A percentile compares a stretch with the other conserved stretches of the same genome.
phyloP scores from a whole-genome alignment of 1,140 invertebrate genomes.

The Drosophila sp. region DNA sequence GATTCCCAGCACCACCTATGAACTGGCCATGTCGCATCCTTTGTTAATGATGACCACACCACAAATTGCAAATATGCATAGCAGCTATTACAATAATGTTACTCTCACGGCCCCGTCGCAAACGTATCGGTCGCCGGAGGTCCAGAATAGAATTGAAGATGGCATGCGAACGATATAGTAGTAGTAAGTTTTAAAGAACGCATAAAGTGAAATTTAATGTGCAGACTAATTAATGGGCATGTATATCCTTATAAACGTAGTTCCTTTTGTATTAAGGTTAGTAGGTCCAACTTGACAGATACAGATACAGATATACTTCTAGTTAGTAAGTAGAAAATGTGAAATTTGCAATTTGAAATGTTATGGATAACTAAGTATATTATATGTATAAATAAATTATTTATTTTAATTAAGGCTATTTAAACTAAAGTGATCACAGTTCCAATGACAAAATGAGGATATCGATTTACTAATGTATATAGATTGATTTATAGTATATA shows the following conservation, averaged over 20 bases:
- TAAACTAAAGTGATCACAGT: not conserved
- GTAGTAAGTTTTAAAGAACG: not conserved
- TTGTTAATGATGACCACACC: slow-evolving; percentile 71
- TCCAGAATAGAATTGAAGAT: slow-evolving; percentile 71
- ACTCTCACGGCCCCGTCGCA: slow-evolving; percentile 63
- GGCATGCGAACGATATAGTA: slow-evolving; percentile 72
- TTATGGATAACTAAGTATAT: slow-evolving; percentile 33
- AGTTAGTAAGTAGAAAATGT: slow-evolving; percentile 47
- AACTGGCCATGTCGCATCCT: slow-evolving; percentile 69
- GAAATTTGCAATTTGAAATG: slow-evolving; percentile 40
- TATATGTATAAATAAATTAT: slow-evolving; percentile 50
- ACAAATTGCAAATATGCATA: slow-evolving; percentile 56
- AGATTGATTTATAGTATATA: not conserved
- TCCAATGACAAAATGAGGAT: slow-evolving; percentile 4
- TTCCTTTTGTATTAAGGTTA: slow-evolving; percentile 70
- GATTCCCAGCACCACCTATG: slow-evolving; percentile 54
- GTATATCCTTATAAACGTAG: slow-evolving; percentile 62
- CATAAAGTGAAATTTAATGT: slow-evolving; percentile 20
- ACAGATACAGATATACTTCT: slow-evolving; percentile 30
- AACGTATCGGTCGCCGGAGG: slow-evolving; percentile 60
- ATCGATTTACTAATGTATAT: not conserved
- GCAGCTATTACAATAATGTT: slow-evolving; percentile 68
- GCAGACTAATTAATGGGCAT: slow-evolving; percentile 32
- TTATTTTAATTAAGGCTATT: slow-evolving; percentile 46
- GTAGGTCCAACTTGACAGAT: slow-evolving; percentile 46